A percentile compares a stretch with the other conserved stretches of the same genome.
These are phyloP conservation scores for Calliopum simillimum DNA, from an alignment of 2,888 invertebrate species.

Conservation along the genomic window DNA sequence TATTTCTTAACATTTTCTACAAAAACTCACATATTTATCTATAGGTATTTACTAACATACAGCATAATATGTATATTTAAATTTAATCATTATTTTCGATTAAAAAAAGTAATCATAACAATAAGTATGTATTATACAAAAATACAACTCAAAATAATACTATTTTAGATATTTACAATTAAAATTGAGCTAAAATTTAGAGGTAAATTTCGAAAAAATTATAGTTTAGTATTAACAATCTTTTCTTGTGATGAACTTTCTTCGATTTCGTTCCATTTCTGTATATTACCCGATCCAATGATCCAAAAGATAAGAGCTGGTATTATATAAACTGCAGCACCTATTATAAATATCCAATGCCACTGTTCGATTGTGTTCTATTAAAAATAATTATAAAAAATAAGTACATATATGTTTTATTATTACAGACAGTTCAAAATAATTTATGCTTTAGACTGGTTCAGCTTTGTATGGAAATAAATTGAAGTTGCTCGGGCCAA, in stretches of 20 bases:
- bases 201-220: constrained; percentile 38
- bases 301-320: constrained; percentile 77
- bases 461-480: no score
- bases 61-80: no score
- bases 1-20: constrained; percentile 13
- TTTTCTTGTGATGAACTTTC: constrained; percentile 61
- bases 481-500: no score
- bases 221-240: constrained; percentile 60
- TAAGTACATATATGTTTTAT: no score
- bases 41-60: no score
- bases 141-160: constrained; percentile 13
- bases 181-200: not conserved
- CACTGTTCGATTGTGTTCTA: constrained; percentile 83
- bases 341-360: constrained; percentile 80
- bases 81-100: no score
- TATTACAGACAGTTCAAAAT: no score
- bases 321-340: constrained; percentile 76
- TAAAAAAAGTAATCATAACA: not conserved
- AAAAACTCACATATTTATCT: not conserved
- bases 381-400: constrained; percentile 53
- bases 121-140: not conserved
- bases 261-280: constrained; percentile 74
- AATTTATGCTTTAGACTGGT: no score
- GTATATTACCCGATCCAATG: constrained; percentile 78
- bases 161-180: constrained; percentile 4